Evolutionary conservation across 2,797 vertebrate species (phyloP), one percentile per base, ranked within the genome.

Genomic region (Hippocampus kuda): DNA sequence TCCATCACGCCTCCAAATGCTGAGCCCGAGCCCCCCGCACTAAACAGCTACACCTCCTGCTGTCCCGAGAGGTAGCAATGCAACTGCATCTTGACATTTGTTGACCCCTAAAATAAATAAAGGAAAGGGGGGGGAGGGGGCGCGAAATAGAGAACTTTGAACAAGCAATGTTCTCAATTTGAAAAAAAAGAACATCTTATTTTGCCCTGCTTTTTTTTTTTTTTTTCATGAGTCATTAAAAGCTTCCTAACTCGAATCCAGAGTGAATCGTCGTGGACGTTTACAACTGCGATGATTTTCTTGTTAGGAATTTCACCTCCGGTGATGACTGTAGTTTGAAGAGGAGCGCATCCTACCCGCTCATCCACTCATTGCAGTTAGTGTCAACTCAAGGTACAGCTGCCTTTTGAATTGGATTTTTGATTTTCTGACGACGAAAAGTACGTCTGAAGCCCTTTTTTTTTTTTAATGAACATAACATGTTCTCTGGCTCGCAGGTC

Each of bases 291-390:
- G 60, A 61, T 49, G 61, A 62, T 85, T 79, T 83, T 48, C 70
- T 69, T 59, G 34, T 71, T 80, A 97, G 95, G 57, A 92, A 91
- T 82, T 91, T 93, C 70, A 91, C 92, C 46, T 93, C 90, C 67
- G 92, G 93, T 70, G 93, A 96, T 73, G 94, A 95, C 72, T 85
- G 87, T 84, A 91, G 90, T 87, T 86, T 95, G 85, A 95, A 94
- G 89, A 92, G 94, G 85, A 93, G 94, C 80, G 94, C 93, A 1
- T 97, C 96, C 54, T 95, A 93, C 77, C 96, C 96, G 0, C 91
- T 97, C 71, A 91, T 96, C 70, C 91, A 93, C 81, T 93, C 94
- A 0, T 88, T 94, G 69, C 95, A 95, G 75, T 84, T 94, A 44
- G 84, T 88, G 75, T 80, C 88, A 68, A 84, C 90, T 86, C 91